Conservation (phyloP, 2,797 vertebrate species). For the Sorex maritimensis region DNA sequence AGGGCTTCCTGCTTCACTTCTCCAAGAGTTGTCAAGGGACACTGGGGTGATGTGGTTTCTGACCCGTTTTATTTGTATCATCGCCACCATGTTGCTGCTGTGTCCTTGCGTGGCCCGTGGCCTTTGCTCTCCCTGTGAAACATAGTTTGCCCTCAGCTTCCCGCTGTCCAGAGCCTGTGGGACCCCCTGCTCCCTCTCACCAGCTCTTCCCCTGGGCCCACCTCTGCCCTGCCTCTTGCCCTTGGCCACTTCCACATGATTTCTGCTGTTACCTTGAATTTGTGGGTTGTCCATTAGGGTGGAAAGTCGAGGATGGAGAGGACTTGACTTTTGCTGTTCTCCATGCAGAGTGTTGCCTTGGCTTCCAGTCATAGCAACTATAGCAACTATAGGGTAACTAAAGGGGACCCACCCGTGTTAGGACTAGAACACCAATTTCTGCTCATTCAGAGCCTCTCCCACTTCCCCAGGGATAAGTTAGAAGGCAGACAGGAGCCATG, state of each 20-base stretch:
- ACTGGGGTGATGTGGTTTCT: rapidly evolving
- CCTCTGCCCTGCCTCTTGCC: neutral
- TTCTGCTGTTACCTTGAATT: neutral
- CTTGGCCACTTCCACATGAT: neutral
- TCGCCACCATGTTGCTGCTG: rapidly evolving
- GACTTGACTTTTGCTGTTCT: too few species aligned
- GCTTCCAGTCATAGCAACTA: too few species aligned
- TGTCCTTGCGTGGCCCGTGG: neutral
- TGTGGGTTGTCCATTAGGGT: neutral
- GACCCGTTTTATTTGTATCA: rapidly evolving
- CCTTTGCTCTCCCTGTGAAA: rapidly evolving
- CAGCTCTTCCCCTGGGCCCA: too few species aligned
- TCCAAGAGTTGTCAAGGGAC: too few species aligned
- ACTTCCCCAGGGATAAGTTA: too few species aligned
- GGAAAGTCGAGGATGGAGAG: neutral
- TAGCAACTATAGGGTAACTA: too few species aligned
- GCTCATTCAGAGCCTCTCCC: too few species aligned
- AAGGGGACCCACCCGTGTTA: too few species aligned
- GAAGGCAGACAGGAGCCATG: too few species aligned
- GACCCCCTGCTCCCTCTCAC: rapidly evolving
- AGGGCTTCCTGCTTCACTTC: rapidly evolving
- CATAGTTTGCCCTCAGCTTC: rapidly evolving
- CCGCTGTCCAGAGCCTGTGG: rapidly evolving
- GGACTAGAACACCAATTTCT: too few species aligned
- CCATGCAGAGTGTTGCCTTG: too few species aligned